Evolutionary conservation across 2,888 invertebrate species (phyloP).

Genomic region (Syrista parreyssii): DNA sequence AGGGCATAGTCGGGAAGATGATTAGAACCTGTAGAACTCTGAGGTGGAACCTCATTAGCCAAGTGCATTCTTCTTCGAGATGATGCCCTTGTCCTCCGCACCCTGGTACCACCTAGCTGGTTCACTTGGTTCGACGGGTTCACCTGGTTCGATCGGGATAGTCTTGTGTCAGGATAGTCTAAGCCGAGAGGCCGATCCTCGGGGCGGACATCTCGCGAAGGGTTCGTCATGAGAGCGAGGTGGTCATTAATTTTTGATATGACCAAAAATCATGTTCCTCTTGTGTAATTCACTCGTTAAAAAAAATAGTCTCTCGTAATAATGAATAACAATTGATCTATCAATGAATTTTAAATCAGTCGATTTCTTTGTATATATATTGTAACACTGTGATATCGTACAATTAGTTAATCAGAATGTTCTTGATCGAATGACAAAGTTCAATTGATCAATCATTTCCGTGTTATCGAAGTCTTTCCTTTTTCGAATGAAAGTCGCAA

Average conservation of each 20-base stretch:
- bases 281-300: background rate
- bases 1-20: constrained; percentile 71
- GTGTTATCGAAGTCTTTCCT: background rate
- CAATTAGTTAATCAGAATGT: background rate
- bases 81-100: constrained; percentile 52
- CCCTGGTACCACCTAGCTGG: constrained; percentile 38
- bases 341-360: background rate
- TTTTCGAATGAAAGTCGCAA: background rate
- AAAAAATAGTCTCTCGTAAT: background rate
- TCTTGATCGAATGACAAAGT: background rate
- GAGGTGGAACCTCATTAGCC: constrained; percentile 81
- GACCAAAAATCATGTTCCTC: background rate
- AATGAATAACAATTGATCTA: background rate
- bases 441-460: background rate
- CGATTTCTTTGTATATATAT: background rate
- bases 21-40: constrained; percentile 49
- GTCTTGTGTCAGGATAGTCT: constrained; percentile 55
- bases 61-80: constrained; percentile 76
- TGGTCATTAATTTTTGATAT: constrained; percentile 32
- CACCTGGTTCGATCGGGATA: constrained; percentile 31
- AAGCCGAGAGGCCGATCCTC: constrained; percentile 61
- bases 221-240: constrained; percentile 60
- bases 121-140: constrained; percentile 20
- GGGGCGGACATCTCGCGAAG: constrained; percentile 60
- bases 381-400: background rate